Evolutionary conservation across 2,113 vertebrate genomes (phyloP).

Genomic region (Pollimyrus isidori): DNA sequence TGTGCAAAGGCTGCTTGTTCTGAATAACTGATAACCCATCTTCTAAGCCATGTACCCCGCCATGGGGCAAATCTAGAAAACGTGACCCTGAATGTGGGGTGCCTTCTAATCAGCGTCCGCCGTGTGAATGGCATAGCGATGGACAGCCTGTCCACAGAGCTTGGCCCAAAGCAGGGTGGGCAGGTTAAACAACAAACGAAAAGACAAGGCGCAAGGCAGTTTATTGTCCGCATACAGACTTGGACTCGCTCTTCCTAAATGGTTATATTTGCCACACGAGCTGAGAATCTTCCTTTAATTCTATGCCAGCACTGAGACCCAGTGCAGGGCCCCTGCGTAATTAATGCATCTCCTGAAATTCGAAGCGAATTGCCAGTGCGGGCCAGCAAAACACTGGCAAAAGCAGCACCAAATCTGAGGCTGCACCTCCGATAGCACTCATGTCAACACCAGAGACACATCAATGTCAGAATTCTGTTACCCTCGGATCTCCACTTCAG

Average conservation of each 20-base stretch:
- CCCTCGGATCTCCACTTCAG: neutral
- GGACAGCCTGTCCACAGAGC: neutral
- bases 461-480: neutral
- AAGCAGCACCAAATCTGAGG: neutral
- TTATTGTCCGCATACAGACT: conserved; percentile 15
- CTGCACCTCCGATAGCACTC: neutral
- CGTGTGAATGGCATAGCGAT: neutral
- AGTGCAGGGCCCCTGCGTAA: conserved; percentile 11
- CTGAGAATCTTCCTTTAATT: conserved; percentile 21
- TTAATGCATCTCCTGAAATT: conserved; percentile 26
- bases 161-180: neutral
- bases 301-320: conserved; percentile 13
- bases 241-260: conserved; percentile 15
- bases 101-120: conserved; percentile 9
- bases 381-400: neutral
- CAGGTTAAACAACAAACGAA: neutral
- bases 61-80: neutral
- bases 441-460: neutral
- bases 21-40: neutral
- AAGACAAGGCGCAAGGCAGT: neutral
- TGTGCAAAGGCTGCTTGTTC: neutral
- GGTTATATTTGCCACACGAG: conserved; percentile 19
- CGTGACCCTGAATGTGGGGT: neutral
- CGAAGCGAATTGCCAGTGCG: neutral
- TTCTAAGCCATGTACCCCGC: neutral